These are phyloP conservation scores for Ophion ellenae DNA, from an alignment of 2,888 invertebrate species.

Conservation along the genomic window DNA sequence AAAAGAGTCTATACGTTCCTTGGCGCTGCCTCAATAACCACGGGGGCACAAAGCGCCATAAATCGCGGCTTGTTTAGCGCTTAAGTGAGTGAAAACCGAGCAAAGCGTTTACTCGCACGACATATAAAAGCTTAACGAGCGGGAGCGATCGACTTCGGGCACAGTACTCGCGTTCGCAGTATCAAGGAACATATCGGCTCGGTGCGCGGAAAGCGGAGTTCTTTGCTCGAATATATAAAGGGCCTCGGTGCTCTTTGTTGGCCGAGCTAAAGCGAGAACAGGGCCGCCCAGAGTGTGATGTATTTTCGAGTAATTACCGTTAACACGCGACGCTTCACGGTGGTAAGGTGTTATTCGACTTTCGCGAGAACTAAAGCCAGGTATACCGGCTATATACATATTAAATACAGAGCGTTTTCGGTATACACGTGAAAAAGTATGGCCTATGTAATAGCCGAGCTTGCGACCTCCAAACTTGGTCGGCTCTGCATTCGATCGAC, in stretches of 20 bases:
- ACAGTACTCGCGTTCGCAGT: slow-evolving; percentile 14
- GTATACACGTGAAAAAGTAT: not conserved
- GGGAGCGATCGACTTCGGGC: slow-evolving; percentile 58
- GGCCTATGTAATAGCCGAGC: not conserved
- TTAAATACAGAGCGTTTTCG: not conserved
- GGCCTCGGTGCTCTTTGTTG: slow-evolving; percentile 75
- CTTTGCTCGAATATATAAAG: slow-evolving; percentile 48
- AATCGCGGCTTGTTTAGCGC: slow-evolving; percentile 72
- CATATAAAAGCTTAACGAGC: slow-evolving; percentile 67
- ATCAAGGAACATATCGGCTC: slow-evolving; percentile 46
- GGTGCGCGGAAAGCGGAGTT: slow-evolving; percentile 29
- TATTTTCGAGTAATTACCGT: slow-evolving; percentile 82
- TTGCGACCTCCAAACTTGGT: slow-evolving; percentile 33
- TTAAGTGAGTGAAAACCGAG: slow-evolving; percentile 75
- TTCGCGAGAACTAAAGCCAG: slow-evolving; percentile 34
- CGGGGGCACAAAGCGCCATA: slow-evolving; percentile 60
- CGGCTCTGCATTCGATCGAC: not conserved
- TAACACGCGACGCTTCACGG: slow-evolving; percentile 79
- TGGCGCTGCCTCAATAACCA: slow-evolving; percentile 33
- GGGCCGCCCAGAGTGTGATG: slow-evolving; percentile 67
- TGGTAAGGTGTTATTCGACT: slow-evolving; percentile 76
- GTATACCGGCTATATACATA: not conserved
- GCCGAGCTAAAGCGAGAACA: slow-evolving; percentile 78
- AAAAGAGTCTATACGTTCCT: slow-evolving; percentile 7
- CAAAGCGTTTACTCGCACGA: slow-evolving; percentile 79